A percentile compares a stretch with the other conserved stretches of the same genome.
Conservation (phyloP, 2,113 vertebrate genomes). For the Tiliqua scincoides region DNA sequence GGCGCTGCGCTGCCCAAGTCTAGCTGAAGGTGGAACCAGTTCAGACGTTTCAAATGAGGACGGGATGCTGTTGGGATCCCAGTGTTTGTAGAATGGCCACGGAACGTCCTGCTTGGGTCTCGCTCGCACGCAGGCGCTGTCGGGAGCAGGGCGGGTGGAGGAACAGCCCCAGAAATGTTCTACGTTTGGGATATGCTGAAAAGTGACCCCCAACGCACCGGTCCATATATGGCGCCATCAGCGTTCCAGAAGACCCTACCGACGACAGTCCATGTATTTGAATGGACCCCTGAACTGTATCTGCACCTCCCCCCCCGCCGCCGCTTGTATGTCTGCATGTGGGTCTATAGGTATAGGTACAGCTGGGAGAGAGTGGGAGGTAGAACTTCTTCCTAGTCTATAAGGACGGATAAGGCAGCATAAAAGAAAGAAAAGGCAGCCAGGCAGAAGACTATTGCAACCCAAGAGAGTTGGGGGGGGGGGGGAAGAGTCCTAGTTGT, state of each 20-base stretch:
- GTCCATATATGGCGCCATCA: background rate
- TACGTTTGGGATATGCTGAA: background rate
- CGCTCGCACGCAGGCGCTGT: too few species aligned
- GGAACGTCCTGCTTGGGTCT: background rate
- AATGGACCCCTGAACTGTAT: background rate
- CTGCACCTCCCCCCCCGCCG: too few species aligned
- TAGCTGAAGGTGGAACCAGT: background rate
- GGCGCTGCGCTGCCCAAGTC: background rate
- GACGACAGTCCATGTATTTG: background rate
- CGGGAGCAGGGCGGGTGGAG: background rate
- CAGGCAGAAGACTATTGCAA: background rate
- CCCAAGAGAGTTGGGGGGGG: too few species aligned
- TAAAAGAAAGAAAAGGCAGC: conserved; percentile 14
- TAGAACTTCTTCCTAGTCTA: background rate
- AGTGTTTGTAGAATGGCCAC: background rate
- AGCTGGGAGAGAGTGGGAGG: background rate
- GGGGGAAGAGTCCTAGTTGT: too few species aligned
- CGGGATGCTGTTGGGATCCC: too few species aligned
- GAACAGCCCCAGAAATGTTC: too few species aligned
- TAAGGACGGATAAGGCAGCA: background rate
- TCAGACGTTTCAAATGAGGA: background rate
- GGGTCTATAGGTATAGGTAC: background rate
- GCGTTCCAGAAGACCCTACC: background rate
- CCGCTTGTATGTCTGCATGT: background rate
- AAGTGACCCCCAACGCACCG: background rate